Evolutionary conservation across 2,797 vertebrate species (phyloP).

Genomic region (Lagorchestes hirsutus): DNA sequence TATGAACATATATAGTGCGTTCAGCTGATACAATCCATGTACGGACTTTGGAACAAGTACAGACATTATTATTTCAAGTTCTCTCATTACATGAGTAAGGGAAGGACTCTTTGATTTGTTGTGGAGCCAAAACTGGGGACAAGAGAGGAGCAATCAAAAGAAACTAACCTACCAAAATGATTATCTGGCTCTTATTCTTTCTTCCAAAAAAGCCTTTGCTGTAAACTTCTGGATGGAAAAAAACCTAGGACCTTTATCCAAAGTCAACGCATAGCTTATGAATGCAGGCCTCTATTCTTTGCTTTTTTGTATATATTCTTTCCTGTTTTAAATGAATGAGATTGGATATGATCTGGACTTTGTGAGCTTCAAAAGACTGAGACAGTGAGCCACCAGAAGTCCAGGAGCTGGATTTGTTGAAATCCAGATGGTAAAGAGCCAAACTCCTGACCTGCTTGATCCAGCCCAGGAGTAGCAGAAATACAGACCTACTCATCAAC

Average conservation of each 20-base stretch:
- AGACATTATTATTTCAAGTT: not conserved
- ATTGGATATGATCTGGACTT: not conserved
- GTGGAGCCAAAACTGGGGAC: not conserved
- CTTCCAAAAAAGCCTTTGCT: not conserved
- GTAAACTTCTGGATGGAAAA: not conserved
- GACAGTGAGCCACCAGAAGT: not conserved
- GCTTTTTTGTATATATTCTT: not conserved
- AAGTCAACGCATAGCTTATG: not conserved
- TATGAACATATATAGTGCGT: not conserved
- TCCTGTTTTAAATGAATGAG: not conserved
- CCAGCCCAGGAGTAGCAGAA: not conserved
- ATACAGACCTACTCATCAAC: not conserved
- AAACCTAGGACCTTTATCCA: not conserved
- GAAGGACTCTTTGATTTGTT: no score
- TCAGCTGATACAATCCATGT: not conserved
- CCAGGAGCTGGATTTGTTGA: not conserved
- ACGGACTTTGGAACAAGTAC: not conserved
- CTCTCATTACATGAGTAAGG: not conserved
- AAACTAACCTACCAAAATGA: not conserved
- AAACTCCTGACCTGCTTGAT: not conserved
- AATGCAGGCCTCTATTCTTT: not conserved
- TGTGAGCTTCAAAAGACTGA: not conserved
- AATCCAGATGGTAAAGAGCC: not conserved
- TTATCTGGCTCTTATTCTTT: not conserved
- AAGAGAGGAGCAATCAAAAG: not conserved